Evolutionary conservation across 2,888 invertebrate species (phyloP).

Genomic region (Torymus aiolomorphi): DNA sequence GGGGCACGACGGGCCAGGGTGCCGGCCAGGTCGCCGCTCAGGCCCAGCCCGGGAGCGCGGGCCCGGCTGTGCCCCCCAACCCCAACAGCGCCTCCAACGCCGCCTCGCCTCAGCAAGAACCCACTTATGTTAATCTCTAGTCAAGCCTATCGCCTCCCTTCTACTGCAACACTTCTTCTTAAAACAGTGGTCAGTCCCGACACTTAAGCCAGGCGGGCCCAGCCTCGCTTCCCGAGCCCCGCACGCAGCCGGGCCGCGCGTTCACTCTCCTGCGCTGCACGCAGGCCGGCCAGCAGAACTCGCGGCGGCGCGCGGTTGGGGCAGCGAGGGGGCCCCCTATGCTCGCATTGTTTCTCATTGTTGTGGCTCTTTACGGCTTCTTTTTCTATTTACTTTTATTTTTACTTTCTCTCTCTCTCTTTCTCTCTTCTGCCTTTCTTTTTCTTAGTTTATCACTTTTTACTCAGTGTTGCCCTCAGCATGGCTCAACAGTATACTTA

Average conservation of each 20-base stretch:
- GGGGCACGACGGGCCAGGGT: constrained; percentile 70
- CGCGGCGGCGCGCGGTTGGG: constrained; percentile 41
- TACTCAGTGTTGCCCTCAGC: constrained; percentile 74
- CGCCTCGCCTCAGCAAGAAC: constrained; percentile 83
- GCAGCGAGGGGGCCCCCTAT: constrained; percentile 68
- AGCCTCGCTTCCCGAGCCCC: constrained; percentile 49
- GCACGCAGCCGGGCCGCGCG: background rate
- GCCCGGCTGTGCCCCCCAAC: constrained; percentile 74
- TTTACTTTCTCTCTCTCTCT: constrained; percentile 30
- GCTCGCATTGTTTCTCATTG: constrained; percentile 76
- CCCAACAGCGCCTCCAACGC: constrained; percentile 76
- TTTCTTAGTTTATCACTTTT: constrained; percentile 64
- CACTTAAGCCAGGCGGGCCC: constrained; percentile 65
- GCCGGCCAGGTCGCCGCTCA: constrained; percentile 67
- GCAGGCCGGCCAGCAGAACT: no score
- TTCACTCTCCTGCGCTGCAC: background rate
- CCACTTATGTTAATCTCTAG: constrained; percentile 96
- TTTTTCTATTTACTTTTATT: constrained; percentile 69
- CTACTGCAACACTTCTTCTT: constrained; percentile 76
- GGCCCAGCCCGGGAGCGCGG: background rate
- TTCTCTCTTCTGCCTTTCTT: constrained; percentile 35
- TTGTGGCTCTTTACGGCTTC: constrained; percentile 76
- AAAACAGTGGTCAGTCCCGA: constrained; percentile 76
- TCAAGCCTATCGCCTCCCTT: constrained; percentile 77
- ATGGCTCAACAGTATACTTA: constrained; percentile 72